These are phyloP conservation scores for Brachypteracias leptosomus DNA, from an alignment of 2,113 vertebrate species.

Conservation along the genomic window DNA sequence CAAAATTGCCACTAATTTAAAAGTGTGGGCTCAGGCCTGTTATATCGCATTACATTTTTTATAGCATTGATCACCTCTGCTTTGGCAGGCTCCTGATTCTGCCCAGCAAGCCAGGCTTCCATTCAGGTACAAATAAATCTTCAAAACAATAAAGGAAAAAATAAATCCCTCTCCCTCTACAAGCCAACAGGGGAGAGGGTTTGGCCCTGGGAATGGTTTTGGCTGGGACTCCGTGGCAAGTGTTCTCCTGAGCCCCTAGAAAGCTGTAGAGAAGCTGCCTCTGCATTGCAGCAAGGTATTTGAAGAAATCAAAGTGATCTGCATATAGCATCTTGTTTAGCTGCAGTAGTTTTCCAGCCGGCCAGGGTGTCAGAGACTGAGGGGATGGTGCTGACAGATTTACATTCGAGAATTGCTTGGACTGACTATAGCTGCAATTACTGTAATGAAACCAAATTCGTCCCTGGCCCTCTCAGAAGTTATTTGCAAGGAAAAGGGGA, in stretches of 20 bases:
- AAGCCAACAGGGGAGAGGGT: not conserved
- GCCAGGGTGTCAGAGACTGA: not conserved
- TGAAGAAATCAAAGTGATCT: constrained; percentile 40
- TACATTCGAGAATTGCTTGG: not conserved
- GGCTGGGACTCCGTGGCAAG: not conserved
- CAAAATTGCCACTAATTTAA: constrained; percentile 4
- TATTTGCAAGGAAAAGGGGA: not conserved
- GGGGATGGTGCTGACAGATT: constrained; percentile 28
- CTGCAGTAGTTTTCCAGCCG: constrained; percentile 43
- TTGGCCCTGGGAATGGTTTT: not conserved
- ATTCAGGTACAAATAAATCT: not conserved
- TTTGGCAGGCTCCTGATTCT: not conserved
- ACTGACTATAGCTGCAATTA: constrained; percentile 30
- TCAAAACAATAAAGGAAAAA: not conserved
- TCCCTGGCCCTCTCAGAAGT: not conserved
- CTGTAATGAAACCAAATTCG: not conserved
- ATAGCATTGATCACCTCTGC: not conserved
- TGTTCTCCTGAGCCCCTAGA: not conserved
- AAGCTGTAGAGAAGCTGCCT: not conserved
- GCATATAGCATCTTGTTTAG: constrained; percentile 33
- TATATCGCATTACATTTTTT: not conserved
- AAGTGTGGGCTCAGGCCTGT: not conserved
- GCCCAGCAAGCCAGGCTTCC: not conserved
- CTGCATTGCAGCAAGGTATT: constrained; percentile 60
- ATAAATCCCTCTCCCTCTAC: not conserved